Evolutionary conservation across 30 jellyfish, hydroid and myxozoan species (phyloP), one percentile per base, ranked within the genome.

Genomic region (Catostylus mosaicus): DNA sequence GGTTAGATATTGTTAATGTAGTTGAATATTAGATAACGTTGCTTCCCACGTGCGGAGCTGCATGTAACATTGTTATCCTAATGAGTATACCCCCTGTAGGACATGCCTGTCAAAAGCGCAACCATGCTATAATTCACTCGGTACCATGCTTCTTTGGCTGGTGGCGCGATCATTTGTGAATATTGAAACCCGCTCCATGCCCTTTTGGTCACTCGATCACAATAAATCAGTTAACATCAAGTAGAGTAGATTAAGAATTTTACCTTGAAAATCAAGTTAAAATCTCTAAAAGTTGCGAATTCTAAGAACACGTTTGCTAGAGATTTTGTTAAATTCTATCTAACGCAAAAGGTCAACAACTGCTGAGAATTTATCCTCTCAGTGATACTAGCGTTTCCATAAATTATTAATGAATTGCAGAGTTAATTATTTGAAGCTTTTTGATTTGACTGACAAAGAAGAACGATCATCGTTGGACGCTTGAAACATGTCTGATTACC

Each of bases 141-240:
- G 70, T 12, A 31, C 83, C 83, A 66, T 66, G 90, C 47, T 80
- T 40, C 33, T 59, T 29, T 27, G 33, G 52, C 90, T 14, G 90
- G 90, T 80, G 90, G 90, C 9, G 32, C 32, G 75, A 46, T 65
- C 78, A 65, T 24, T 46, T 14, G 19, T 46, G 36, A 45, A 80
- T 66, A 46, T 64, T 11, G 90, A 30, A 78, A 80, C 90, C 90
- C 64, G 90, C 81, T 34, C 61, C 52, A 10, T 26, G 51, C 72
- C 89, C 75, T 80, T 71, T 71, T 35, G 75, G 56, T 61, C 56
- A 72, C 29, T 35, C 78, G 61, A 32, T 20, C 33, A 14, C 14
- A 40, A 40, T 40, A 7, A 40, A 40, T 14, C 7, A 40, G 14
- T 40, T 14, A 40, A 40, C 54, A 40, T 7, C 11, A 40, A 40